Evolutionary conservation across 2,797 vertebrate species (phyloP).

Genomic region (Merluccius polli): DNA sequence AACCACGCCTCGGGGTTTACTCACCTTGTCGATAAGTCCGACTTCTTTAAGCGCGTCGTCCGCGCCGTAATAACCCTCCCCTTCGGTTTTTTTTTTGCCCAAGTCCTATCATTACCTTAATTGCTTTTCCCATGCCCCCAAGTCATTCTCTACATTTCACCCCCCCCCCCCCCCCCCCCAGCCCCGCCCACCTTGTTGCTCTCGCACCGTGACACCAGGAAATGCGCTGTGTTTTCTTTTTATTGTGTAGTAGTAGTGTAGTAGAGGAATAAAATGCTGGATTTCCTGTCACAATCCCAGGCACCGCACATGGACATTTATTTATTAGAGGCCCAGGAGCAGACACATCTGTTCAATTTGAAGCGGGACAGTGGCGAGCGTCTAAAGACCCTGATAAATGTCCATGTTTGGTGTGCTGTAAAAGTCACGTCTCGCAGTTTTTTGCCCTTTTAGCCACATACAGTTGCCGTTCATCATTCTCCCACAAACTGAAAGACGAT

Average conservation of each 20-base stretch:
- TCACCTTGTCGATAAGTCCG: conserved; percentile 1
- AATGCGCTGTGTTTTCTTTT: conserved; percentile 18
- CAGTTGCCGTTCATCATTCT: conserved; percentile 26
- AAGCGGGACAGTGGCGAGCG: too few relatives aligned
- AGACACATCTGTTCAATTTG: too few relatives aligned
- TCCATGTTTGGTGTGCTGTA: conserved; percentile 31
- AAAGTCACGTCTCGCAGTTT: conserved; percentile 10
- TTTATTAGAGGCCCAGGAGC: too few relatives aligned
- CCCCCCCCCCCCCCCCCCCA: not conserved
- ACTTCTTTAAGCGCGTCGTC: conserved; percentile 4
- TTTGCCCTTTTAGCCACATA: conserved; percentile 24
- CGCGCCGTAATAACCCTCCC: conserved; percentile 15
- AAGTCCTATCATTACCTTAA: conserved; percentile 24
- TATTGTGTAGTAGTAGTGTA: conserved; percentile 14
- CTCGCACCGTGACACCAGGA: conserved; percentile 16
- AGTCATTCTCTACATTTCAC: conserved; percentile 9
- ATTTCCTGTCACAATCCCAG: too few relatives aligned
- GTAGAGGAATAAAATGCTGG: too few relatives aligned
- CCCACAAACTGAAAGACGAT: conserved; percentile 11
- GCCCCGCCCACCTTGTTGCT: not conserved
- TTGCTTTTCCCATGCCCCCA: conserved; percentile 27
- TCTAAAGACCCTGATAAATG: conserved; percentile 37
- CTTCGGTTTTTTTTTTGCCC: not conserved
- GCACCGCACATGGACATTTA: too few relatives aligned
- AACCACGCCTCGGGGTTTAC: conserved; percentile 21